A percentile compares a stretch with the other conserved stretches of the same genome.
Conservation (phyloP, 2,888 invertebrate species). For the Dendrolimus pini region DNA sequence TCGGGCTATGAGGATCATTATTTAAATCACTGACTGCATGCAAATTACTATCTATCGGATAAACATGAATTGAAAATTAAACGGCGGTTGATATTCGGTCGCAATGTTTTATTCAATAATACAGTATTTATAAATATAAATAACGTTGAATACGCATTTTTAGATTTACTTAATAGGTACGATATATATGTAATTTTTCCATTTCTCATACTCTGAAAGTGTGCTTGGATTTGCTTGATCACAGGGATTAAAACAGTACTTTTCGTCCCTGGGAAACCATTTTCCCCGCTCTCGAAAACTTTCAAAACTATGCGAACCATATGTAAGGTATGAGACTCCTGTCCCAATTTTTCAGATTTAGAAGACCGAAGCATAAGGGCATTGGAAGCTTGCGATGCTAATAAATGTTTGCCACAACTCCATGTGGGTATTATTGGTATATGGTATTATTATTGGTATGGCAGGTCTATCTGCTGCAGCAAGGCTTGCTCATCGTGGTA, state of each 20-base stretch:
- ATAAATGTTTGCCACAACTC: constrained; percentile 67
- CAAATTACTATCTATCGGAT: constrained; percentile 34
- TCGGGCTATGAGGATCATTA: constrained; percentile 35
- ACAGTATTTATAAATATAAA: no score
- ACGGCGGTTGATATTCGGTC: constrained; percentile 20
- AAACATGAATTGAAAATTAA: constrained; percentile 35
- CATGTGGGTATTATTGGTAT: constrained; percentile 84
- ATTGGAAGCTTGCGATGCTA: constrained; percentile 42
- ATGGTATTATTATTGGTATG: constrained; percentile 90
- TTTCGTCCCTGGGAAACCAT: no score
- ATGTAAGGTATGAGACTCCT: no score
- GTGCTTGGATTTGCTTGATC: no score
- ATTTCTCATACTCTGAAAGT: no score
- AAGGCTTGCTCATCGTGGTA: constrained; percentile 80
- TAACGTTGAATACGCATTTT: no score
- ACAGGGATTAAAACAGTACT: no score
- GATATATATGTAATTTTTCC: no score
- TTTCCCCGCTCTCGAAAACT: no score
- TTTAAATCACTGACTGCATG: constrained; percentile 44
- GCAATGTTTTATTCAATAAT: no score
- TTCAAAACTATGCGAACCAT: no score
- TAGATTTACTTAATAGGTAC: no score
- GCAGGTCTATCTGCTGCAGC: constrained; percentile 88
- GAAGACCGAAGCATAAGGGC: constrained; percentile 49
- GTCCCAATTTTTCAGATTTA: constrained; percentile 28